Evolutionary conservation across 2,888 invertebrate genomes (phyloP), one percentile per base, ranked within the genome.

Genomic region (Sicus ferrugineus): DNA sequence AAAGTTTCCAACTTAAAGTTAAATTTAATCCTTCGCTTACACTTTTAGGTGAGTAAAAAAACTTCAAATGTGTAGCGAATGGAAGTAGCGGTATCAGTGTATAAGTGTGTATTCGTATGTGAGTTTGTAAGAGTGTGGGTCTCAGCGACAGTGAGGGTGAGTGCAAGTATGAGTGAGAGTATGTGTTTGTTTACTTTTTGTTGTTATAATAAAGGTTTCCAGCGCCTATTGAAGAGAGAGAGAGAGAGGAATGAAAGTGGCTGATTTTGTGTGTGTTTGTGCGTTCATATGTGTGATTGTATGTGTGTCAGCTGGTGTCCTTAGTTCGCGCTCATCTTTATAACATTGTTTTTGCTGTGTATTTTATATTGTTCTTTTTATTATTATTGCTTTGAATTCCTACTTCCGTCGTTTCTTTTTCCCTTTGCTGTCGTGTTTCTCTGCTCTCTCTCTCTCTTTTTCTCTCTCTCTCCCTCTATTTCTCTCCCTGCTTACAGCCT

Each of bases 261-360:
- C n/a, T 42, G 42, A 26, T 3, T 30, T 9, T 30, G n/a, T 30
- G 56, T 56, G 26, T 30, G 14, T 26, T n/a, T 16, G 23, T 69
- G 21, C 28, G 28, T 63, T 23, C 56, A 28, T 54, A 26, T 58
- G 28, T 59, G 30, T 56, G 21, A 48, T 52, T 59, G 19, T n/a
- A 30, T 54, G 28, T 64, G 23, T 70, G 50, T 52, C n/a, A n/a
- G n/a, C n/a, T 3, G 50, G 14, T 26, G 48, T 52, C 48, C 42
- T n/a, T 62, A 21, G 26, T 28, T n/a, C n/a, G n/a, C n/a, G n/a
- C n/a, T 46, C 46, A 48, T 67, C 63, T 71, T 71, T 63, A 64
- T 21, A 67, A 31, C 16, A 42, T 68, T 64, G 26, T 68, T 64
- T 59, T 68, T 68, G 70, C 64, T 30, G 68, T 19, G 42, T 14